A percentile compares a stretch with the other conserved stretches of the same genome.
Conservation (phyloP, 2,888 invertebrate species). For the Stenodera caucasica region DNA sequence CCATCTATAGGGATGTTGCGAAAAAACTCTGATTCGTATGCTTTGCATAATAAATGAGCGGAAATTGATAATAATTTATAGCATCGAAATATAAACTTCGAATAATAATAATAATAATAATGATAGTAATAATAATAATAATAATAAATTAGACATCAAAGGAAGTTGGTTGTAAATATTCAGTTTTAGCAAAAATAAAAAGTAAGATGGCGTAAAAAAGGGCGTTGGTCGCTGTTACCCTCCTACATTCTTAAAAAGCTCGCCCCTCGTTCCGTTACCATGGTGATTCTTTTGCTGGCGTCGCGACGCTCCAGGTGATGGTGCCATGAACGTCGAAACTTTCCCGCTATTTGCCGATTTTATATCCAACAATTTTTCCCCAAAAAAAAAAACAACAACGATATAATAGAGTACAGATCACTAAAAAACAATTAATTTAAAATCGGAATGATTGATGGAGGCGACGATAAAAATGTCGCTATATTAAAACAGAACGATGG, state of each 20-base stretch:
- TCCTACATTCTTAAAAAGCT: conserved; percentile 49
- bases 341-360: not conserved
- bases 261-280: conserved; percentile 47
- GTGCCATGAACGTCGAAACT: conserved; percentile 34
- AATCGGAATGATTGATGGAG: conserved; percentile 24
- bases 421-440: no score
- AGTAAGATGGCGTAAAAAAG: conserved; percentile 51
- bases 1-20: conserved; percentile 16
- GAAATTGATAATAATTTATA: not conserved
- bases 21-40: conserved; percentile 14
- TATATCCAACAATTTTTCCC: no score
- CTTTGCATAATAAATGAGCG: conserved; percentile 1
- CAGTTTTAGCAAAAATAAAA: conserved; percentile 34
- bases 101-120: not conserved
- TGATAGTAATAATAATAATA: conserved; percentile 7
- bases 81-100: not conserved
- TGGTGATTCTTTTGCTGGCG: conserved; percentile 50
- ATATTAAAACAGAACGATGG: conserved; percentile 40
- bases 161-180: conserved; percentile 11
- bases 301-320: conserved; percentile 46
- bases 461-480: conserved; percentile 37
- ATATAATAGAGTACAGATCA: no score
- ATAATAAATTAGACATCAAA: conserved; percentile 6
- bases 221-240: conserved; percentile 46
- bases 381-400: no score